These are phyloP conservation scores for Stigmatopora argus DNA, from an alignment of 2,113 vertebrate species.

Conservation along the genomic window DNA sequence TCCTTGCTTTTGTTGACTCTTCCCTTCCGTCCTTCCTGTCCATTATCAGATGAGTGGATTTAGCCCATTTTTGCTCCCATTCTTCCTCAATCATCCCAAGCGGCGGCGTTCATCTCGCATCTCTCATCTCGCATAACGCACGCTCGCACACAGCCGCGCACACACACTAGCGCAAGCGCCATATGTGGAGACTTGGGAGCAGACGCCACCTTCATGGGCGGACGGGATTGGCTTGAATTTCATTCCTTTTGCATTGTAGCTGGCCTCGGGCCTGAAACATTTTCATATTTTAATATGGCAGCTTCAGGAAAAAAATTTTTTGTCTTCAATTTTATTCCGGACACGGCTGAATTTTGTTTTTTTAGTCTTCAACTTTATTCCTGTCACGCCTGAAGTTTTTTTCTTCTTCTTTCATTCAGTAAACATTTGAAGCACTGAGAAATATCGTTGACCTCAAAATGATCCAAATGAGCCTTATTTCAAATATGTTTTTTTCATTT, in stretches of 20 bases:
- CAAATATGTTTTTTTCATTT: too few species aligned
- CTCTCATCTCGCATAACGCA: slow-evolving; percentile 21
- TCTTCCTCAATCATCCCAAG: slow-evolving; percentile 64
- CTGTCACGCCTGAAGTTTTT: background rate
- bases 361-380: slow-evolving; percentile 6
- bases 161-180: too few species aligned
- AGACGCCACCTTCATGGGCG: slow-evolving; percentile 47
- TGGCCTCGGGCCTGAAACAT: slow-evolving; percentile 32
- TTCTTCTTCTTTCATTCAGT: too few species aligned
- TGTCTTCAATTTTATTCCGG: slow-evolving; percentile 2
- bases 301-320: slow-evolving; percentile 18
- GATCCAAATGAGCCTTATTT: too few species aligned
- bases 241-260: slow-evolving; percentile 38
- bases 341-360: too few species aligned
- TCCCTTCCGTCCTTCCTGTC: slow-evolving; percentile 35
- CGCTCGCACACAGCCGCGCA: background rate
- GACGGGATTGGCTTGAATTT: slow-evolving; percentile 49
- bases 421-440: too few species aligned
- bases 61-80: slow-evolving; percentile 64
- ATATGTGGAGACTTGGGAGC: slow-evolving; percentile 14
- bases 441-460: too few species aligned
- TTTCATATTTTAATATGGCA: slow-evolving; percentile 43
- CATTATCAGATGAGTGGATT: slow-evolving; percentile 71
- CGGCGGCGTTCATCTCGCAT: slow-evolving; percentile 27
- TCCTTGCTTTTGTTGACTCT: slow-evolving; percentile 15